Evolutionary conservation across 2,113 vertebrate species (phyloP).

Genomic region (Alaudala cheleensis): DNA sequence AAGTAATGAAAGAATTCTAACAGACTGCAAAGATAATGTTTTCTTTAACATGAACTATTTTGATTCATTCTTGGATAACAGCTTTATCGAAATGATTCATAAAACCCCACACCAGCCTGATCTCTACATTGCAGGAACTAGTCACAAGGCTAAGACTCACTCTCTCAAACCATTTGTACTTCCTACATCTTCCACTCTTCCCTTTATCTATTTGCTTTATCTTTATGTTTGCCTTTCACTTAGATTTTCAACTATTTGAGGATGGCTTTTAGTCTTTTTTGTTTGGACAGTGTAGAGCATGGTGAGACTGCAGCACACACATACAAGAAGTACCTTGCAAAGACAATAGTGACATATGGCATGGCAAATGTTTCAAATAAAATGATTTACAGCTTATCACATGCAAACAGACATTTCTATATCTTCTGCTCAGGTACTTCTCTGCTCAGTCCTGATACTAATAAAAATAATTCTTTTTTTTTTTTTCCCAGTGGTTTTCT

Average conservation of each 20-base stretch:
- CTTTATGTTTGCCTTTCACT: constrained; percentile 41
- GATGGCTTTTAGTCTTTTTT: constrained; percentile 29
- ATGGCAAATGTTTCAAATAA: constrained; percentile 43
- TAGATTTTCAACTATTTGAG: constrained; percentile 38
- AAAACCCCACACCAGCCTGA: background rate
- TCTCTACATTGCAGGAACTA: background rate
- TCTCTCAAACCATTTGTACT: constrained; percentile 5
- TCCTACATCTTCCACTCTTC: background rate
- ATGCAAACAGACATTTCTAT: constrained; percentile 47
- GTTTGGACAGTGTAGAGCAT: background rate
- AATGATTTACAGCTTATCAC: constrained; percentile 56
- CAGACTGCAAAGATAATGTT: background rate
- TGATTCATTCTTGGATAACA: constrained; percentile 32
- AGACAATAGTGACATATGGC: constrained; percentile 27
- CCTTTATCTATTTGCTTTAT: constrained; percentile 41
- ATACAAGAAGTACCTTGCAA: background rate
- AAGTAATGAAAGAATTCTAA: constrained; percentile 35
- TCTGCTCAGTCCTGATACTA: background rate
- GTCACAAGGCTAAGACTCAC: background rate
- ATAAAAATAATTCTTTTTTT: constrained; percentile 38
- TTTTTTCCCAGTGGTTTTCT: constrained; percentile 10
- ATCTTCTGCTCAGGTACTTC: constrained; percentile 14
- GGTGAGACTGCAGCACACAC: background rate
- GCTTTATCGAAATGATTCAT: background rate
- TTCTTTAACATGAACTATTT: constrained; percentile 18